Base-by-base conservation (phyloP, 1,140 invertebrate species). In the Drosophila fuyamai region DNA sequence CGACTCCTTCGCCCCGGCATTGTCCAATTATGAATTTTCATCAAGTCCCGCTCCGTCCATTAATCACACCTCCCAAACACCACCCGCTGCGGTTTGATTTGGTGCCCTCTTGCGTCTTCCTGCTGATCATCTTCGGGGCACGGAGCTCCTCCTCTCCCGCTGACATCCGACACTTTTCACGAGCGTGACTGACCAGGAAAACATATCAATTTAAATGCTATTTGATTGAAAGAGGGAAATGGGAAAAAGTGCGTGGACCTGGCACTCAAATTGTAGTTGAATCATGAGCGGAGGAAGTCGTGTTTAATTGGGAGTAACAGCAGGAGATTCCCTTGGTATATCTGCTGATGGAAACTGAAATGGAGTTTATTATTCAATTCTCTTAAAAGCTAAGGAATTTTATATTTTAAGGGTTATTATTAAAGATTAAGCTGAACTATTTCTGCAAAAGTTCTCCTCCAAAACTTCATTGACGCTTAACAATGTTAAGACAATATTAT, bases 21-120 rank as follows among this genome's bases (percentile, higher is more conserved):
- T 66, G 68, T 72, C 66, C 68, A 72, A 72, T 72, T 72, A 72
- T 72, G 66, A 71, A 38, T 72, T 72, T 72, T 72, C 68, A 72
- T 72, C 68, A 71, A 36, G 54, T 57, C 50, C 29, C 41, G 53
- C 29, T 27, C 32, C 29, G 63, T 58, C 44, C 65, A 71, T 71
- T 71, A 71, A 71, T 71, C 68, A 72, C 65, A 71, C 67, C 67
- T 50, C 44, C 13, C 48, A 9, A 50, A 9, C 32, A 36, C 61
- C 68, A 72, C 68, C 68, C 68, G 68, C 68, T 72, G 68, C 54
- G 68, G 66, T 54, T 68, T 66, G 65, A 68, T 68, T 66, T 32
- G 63, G 61, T 48, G 29, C 36, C 60, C 61, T 68, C 44, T 51
- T 41, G 35, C 32, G 60, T 65, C 61, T 53, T 68, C 65, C 65